These are phyloP conservation scores for Harpalus rubripes DNA, from an alignment of 2,888 invertebrate species.

Conservation along the genomic window DNA sequence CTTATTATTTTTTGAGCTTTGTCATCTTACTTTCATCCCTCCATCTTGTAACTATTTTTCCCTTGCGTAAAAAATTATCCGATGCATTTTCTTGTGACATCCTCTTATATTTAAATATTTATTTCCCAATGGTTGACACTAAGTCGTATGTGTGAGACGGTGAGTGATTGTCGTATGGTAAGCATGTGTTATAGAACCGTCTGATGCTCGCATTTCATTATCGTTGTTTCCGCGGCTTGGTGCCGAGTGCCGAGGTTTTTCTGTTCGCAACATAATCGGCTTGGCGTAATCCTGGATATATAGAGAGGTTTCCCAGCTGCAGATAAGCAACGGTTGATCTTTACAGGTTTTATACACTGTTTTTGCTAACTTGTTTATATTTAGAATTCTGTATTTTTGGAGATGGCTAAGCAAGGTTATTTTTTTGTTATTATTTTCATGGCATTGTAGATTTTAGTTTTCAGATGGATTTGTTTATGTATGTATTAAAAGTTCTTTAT, in stretches of 20 bases:
- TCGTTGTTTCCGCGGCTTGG: slow-evolving; percentile 15
- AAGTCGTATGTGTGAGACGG: background rate
- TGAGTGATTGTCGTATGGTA: background rate
- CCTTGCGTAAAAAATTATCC: too few relatives aligned
- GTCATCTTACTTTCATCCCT: too few relatives aligned
- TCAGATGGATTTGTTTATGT: too few relatives aligned
- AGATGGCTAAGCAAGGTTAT: too few relatives aligned
- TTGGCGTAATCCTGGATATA: slow-evolving; percentile 46
- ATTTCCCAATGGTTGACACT: slow-evolving; percentile 2
- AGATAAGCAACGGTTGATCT: slow-evolving; percentile 18
- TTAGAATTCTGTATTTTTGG: background rate
- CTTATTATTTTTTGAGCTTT: too few relatives aligned
- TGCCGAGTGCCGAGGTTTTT: slow-evolving; percentile 7
- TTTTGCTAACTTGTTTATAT: background rate
- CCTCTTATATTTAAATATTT: slow-evolving; percentile 1
- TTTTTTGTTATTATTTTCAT: too few relatives aligned
- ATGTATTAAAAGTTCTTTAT: too few relatives aligned
- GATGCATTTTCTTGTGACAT: background rate
- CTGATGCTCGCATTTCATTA: slow-evolving; percentile 29
- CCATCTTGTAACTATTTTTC: too few relatives aligned
- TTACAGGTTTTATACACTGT: slow-evolving; percentile 6
- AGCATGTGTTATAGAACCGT: background rate
- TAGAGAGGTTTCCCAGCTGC: slow-evolving; percentile 13
- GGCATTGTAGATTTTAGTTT: too few relatives aligned
- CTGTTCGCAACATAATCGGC: slow-evolving; percentile 40